Percentiles rank a stretch among this genome's conserved stretches.
These are phyloP conservation scores for Saturnia pavonia DNA, from an alignment of 2,888 invertebrate species.

Conservation along the genomic window DNA sequence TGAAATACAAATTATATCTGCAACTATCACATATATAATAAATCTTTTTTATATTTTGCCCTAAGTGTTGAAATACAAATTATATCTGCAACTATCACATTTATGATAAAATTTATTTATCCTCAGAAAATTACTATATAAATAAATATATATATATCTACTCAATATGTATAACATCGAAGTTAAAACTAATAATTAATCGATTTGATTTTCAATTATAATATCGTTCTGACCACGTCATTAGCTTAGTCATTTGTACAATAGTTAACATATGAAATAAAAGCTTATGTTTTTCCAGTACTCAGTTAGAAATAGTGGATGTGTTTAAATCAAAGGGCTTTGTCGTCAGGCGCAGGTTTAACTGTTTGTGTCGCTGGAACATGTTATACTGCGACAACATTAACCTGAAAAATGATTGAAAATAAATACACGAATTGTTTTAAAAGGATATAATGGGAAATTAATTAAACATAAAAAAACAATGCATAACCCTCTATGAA, in stretches of 20 bases:
- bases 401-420: conserved; percentile 19
- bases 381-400: conserved; percentile 25
- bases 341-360: conserved; percentile 56
- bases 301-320: conserved; percentile 35
- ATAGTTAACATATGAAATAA: conserved; percentile 8
- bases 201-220: not conserved
- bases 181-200: too few relatives aligned
- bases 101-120: too few relatives aligned
- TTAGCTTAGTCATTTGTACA: not conserved
- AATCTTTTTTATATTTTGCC: too few relatives aligned
- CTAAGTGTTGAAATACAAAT: not conserved
- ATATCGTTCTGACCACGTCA: not conserved
- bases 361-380: conserved; percentile 38
- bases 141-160: too few relatives aligned
- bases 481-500: too few relatives aligned
- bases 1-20: not conserved
- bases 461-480: not conserved
- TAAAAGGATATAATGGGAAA: not conserved
- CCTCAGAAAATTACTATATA: too few relatives aligned
- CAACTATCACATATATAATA: too few relatives aligned
- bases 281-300: conserved; percentile 45
- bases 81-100: not conserved
- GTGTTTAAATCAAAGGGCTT: conserved; percentile 72
- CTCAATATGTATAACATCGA: too few relatives aligned
- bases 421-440: conserved; percentile 6